Evolutionary conservation across 2,888 invertebrate species (phyloP).

Genomic region (Odiellus spinosus): DNA sequence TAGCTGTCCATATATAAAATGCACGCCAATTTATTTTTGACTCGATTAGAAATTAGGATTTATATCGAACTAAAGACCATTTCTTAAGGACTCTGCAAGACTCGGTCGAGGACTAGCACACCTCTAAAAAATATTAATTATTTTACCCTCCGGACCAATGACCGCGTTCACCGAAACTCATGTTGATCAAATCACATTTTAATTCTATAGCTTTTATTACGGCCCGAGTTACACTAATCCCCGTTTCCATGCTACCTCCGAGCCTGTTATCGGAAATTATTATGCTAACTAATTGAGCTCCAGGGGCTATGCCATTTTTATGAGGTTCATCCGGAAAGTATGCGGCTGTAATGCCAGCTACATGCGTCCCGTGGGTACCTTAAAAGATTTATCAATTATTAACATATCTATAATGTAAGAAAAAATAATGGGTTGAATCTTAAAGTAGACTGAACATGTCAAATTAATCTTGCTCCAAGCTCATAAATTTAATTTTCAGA

Average conservation of each 20-base stretch:
- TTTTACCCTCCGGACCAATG: constrained; percentile 81
- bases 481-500: too few species aligned
- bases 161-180: constrained; percentile 93
- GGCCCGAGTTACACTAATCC: constrained; percentile 75
- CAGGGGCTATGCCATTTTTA: constrained; percentile 86
- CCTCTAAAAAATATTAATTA: constrained; percentile 2
- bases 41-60: too few species aligned
- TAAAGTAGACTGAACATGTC: too few species aligned
- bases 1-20: too few species aligned
- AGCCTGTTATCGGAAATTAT: constrained; percentile 82
- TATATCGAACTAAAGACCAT: too few species aligned
- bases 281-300: constrained; percentile 80
- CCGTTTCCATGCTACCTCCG: constrained; percentile 83
- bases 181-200: constrained; percentile 71
- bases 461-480: constrained; percentile 4
- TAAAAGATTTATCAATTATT: too few species aligned
- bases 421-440: not conserved
- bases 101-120: too few species aligned
- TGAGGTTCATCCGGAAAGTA: constrained; percentile 71
- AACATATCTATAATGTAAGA: constrained; percentile 6
- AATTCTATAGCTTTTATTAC: constrained; percentile 44
- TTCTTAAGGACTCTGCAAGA: too few species aligned
- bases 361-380: constrained; percentile 95
- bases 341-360: constrained; percentile 87
- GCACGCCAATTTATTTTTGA: too few species aligned